Evolutionary conservation across 2,888 invertebrate species (phyloP), one percentile per base, ranked within the genome.

Genomic region (Omphaloscelis lunosa): DNA sequence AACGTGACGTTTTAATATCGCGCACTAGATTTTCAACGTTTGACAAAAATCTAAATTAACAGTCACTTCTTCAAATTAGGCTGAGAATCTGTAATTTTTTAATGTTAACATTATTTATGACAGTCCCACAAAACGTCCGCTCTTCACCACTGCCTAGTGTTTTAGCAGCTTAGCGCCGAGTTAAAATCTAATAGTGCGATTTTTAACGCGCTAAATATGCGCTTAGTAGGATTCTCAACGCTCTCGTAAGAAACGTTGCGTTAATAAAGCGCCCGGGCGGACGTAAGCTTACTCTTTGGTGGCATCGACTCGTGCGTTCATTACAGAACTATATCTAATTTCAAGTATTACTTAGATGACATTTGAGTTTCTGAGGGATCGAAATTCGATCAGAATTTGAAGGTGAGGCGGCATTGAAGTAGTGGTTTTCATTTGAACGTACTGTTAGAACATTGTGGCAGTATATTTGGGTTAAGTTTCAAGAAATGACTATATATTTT

Each of bases 321-420:
- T 81, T 78, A 70, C 79, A 77, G 77, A 76, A 53, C 23, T 53
- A 74, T 79, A 78, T 80, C 65, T 74, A 45, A 73, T 83, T 82
- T 77, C 88, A 79, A 79, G 70, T 79, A 79, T 67, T 79, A 80
- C 86, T 86, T 75, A 80, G 74, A 80, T 65, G 77, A 88, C 48
- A 88, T 82, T 82, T 72, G 51, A 82, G 73, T 80, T 79, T 69
- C 34, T 58, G 51, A 79, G 62, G 77, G 39, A 78, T 80, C 51
- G 87, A 81, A 86, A 88, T 77, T 79, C 65, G 76, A 88, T 78
- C 88, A 27, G 41, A 74, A 56, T 85, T 53, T 70, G 80, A 86
- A 85, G 87, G 88, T 84, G 65, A 82, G 75, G 79, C 72, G 72
- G 66, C 63, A 66, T n/a, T 59, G 9, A 34, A 56, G 27, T 29